Base-by-base conservation (phyloP, 2,113 vertebrate genomes). In the Pterocles gutturalis region DNA sequence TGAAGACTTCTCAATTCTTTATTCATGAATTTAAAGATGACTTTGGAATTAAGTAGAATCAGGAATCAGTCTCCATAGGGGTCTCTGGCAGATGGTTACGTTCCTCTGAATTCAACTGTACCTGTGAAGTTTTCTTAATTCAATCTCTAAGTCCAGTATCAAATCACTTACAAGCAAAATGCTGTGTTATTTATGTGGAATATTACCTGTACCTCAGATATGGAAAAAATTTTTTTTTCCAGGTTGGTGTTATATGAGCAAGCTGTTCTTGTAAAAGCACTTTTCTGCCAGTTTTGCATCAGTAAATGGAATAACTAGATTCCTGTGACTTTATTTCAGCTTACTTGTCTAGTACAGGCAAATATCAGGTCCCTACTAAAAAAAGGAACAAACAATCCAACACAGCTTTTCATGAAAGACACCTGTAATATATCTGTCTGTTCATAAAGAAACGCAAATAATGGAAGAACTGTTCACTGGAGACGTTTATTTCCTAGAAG, bases 41-140 rank as follows among this genome's bases (percentile, higher is more conserved):
- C 77, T 90, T 92, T 83, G 70, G 24, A 94, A 96, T 79, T 73
- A 97, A 94, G 80, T 66, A 76, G 87, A 82, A 46, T 90, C 58
- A 78, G 83, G 17, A 93, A 64, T 77, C 55, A 19, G 24, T 55
- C 80, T 94, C 83, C 29, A 51, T 55, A 84, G 49, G 4, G 33
- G 38, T 64, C 38, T 84, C 57, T 76, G 85, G 85, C 79, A 88
- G 67, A 69, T 71, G 49, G 58, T 80, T 85, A 53, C 11, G 16
- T 87, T 97, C 54, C 57, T 51, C 93, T 94, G 51, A 46, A 83
- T 79, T 85, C 64, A 83, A 64, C 17, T 58, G 43, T 13, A 65
- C 36, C 58, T 70, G 51, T 4, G 34, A 94, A 62, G 29, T 92
- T 90, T 93, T 96, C 71, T 66, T 93, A 15, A 57, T 53, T 24